Percentiles rank a stretch among this genome's conserved stretches.
Conservation (phyloP, 2,888 invertebrate genomes). For the Leptinotarsa juncta region DNA sequence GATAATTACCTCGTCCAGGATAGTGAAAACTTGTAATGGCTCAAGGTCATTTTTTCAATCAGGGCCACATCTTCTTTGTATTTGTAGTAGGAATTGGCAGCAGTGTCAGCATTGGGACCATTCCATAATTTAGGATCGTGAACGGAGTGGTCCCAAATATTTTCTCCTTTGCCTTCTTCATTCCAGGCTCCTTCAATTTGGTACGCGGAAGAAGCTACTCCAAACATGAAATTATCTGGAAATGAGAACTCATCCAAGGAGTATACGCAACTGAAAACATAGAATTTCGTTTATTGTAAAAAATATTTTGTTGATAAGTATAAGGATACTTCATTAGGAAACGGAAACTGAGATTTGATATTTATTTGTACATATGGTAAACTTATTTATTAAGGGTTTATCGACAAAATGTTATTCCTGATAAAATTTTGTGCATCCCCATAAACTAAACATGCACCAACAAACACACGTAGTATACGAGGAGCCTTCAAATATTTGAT, state of each 20-base stretch:
- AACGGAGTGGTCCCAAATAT: constrained; percentile 21
- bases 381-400: no score
- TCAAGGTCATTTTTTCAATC: constrained; percentile 7
- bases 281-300: no score
- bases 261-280: constrained; percentile 6
- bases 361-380: no score
- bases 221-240: constrained; percentile 27
- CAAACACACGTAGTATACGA: no score
- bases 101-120: constrained; percentile 1
- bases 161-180: constrained; percentile 26
- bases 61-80: constrained; percentile 17
- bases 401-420: no score
- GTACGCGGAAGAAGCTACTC: constrained; percentile 27
- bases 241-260: background rate
- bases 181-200: constrained; percentile 24
- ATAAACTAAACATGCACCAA: no score
- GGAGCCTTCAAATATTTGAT: no score
- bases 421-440: no score
- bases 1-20: constrained; percentile 27
- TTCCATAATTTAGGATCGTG: background rate
- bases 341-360: no score
- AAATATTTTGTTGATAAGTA: no score
- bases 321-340: no score
- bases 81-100: constrained; percentile 16
- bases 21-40: constrained; percentile 28